phyloP scores from a whole-genome alignment of 2,888 invertebrate genomes.

The Acrocera orbiculus region DNA sequence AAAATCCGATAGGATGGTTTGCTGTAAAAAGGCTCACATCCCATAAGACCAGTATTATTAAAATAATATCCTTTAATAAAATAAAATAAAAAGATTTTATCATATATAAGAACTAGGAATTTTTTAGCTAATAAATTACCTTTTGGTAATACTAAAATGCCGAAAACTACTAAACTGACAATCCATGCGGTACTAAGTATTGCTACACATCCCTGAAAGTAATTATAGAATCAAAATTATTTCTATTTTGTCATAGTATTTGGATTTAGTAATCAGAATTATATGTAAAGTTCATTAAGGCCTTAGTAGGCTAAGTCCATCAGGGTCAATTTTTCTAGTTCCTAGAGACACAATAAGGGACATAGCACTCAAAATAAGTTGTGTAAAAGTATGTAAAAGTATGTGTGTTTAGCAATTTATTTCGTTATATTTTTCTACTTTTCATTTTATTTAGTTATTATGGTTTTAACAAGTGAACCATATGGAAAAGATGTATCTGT shows the following conservation, averaged over 20 bases:
- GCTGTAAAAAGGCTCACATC: conserved; percentile 75
- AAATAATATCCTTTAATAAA: conserved; percentile 56
- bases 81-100: neutral
- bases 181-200: conserved; percentile 75
- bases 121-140: conserved; percentile 29
- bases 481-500: too few species aligned
- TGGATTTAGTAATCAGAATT: neutral
- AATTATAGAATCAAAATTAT: too few species aligned
- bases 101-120: neutral
- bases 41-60: conserved; percentile 68
- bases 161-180: conserved; percentile 65
- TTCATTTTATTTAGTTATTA: too few species aligned
- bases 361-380: too few species aligned
- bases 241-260: neutral
- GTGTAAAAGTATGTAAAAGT: too few species aligned
- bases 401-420: too few species aligned
- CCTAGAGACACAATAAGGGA: neutral
- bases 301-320: neutral
- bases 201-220: conserved; percentile 62
- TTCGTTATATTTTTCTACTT: too few species aligned
- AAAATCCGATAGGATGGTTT: conserved; percentile 54
- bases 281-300: too few species aligned
- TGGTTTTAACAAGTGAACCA: too few species aligned
- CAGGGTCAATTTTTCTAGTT: neutral
- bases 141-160: conserved; percentile 62